These are phyloP conservation scores for Drosophila macrothrix DNA, from an alignment of 2,888 invertebrate genomes.

Conservation along the genomic window DNA sequence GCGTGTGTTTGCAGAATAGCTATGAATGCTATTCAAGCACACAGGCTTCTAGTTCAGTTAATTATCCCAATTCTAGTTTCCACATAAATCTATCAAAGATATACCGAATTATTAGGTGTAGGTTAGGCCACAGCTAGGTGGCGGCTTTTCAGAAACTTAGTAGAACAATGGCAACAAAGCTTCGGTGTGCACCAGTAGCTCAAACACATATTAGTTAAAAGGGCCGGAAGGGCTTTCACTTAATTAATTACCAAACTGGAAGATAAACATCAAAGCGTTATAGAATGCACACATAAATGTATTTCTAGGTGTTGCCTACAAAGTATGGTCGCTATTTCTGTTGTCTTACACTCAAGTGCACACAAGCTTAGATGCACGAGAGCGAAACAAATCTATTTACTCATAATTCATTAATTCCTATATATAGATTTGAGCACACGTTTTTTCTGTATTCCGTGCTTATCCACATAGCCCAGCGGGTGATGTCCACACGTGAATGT, in stretches of 20 bases:
- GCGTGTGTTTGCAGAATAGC: neutral
- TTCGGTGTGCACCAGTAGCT: conserved; percentile 40
- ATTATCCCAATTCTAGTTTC: neutral
- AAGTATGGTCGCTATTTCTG: conserved; percentile 59
- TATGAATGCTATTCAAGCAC: neutral
- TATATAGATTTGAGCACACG: conserved; percentile 62
- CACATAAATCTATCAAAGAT: neutral
- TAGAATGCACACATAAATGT: conserved; percentile 52
- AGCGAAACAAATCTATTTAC: conserved; percentile 80
- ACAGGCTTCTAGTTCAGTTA: neutral
- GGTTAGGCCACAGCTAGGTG: neutral
- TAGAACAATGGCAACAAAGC: conserved; percentile 3
- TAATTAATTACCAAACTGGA: conserved; percentile 76
- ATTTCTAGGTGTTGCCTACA: conserved; percentile 26
- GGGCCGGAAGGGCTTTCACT: conserved; percentile 64
- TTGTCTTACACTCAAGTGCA: conserved; percentile 67
- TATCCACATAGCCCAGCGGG: conserved; percentile 38
- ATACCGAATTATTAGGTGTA: neutral
- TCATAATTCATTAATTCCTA: conserved; percentile 82
- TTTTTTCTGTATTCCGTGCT: conserved; percentile 36
- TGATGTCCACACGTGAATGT: conserved; percentile 31
- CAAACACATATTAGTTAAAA: conserved; percentile 57
- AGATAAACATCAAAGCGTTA: conserved; percentile 80
- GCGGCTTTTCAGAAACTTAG: conserved; percentile 1
- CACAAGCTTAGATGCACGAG: conserved; percentile 62